Evolutionary conservation across 2,888 invertebrate genomes (phyloP), one percentile per base, ranked within the genome.

Genomic region (Eupeodes luniger): DNA sequence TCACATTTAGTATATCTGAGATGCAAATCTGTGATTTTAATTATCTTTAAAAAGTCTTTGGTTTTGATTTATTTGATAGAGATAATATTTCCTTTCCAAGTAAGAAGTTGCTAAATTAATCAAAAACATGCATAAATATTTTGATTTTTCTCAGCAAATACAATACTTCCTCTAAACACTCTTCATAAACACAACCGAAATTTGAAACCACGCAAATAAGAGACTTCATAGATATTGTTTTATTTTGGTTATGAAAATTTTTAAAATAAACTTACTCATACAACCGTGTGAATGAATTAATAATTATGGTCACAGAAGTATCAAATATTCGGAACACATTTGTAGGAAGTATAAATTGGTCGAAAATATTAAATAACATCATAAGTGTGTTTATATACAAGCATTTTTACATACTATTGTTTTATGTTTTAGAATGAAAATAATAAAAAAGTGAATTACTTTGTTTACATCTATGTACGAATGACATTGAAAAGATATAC

Each of bases 281-380:
- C 12, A 47, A 47, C 34, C 59, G 72, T 72, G 72, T 59, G 57
- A 59, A 72, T 53, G 44, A 44, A 34, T 44, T n/a, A 34, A n/a
- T 84, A 19, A 49, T 51, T 74, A 74, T 36, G 61, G 10, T 62
- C 67, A 69, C 51, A 67, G 19, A 14, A 57, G 49, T 64, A 69
- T 84, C 57, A 80, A 62, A 62, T 74, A 84, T 80, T 84, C 70
- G 27, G 75, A 75, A 69, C 75, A 70, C 62, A 64, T 34, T 59
- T 70, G 47, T 69, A 81, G 81, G 81, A 85, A 85, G 59, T 57
- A 27, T 27, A 40, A 36, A 57, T 59, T 47, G 19, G 40, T 47
- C 27, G 40, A 70, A 27, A 44, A 27, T 44, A 62, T 55, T 80
- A 34, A 55, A 67, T 80, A 79, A 74, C 57, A 72, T 27, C 11